Conservation (phyloP, 2,797 vertebrate species). For the Sebastolobus alascanus region DNA sequence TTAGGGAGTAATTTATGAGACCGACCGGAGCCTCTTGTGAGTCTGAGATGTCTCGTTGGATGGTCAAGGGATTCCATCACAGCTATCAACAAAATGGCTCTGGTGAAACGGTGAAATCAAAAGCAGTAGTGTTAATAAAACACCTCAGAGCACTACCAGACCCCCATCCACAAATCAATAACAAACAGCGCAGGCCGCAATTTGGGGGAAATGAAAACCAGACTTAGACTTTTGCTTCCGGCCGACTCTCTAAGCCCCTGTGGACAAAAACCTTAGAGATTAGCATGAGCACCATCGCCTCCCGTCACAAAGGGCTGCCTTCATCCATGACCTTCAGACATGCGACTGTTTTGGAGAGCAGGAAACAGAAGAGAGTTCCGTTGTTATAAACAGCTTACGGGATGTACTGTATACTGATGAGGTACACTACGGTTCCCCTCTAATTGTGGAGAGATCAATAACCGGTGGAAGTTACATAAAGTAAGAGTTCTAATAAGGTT, state of each 20-base stretch:
- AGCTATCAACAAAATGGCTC: background rate
- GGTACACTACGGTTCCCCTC: background rate
- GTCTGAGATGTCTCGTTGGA: slow-evolving; percentile 1
- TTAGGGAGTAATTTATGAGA: slow-evolving; percentile 1
- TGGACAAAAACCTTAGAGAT: slow-evolving; percentile 28
- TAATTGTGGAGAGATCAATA: slow-evolving; percentile 16
- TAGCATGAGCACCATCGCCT: slow-evolving; percentile 16
- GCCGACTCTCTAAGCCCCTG: background rate
- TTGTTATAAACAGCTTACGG: slow-evolving; percentile 22
- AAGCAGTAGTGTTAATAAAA: slow-evolving; percentile 6
- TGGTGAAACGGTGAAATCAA: background rate
- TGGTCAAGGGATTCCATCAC: background rate
- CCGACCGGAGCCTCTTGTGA: background rate
- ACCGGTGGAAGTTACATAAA: background rate
- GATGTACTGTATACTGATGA: background rate
- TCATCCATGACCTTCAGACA: slow-evolving; percentile 41
- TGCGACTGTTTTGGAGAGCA: slow-evolving; percentile 18
- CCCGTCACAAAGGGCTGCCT: slow-evolving; percentile 20
- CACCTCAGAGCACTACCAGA: background rate
- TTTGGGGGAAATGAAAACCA: slow-evolving; percentile 13
- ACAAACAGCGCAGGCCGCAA: slow-evolving; percentile 4
- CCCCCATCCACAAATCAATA: background rate
- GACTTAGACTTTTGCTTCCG: slow-evolving; percentile 10
- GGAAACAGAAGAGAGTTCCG: slow-evolving; percentile 1
- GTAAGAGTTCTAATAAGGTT: slow-evolving; percentile 1